Base-by-base conservation (phyloP, 2,888 invertebrate genomes). In the Apoderus coryli region DNA sequence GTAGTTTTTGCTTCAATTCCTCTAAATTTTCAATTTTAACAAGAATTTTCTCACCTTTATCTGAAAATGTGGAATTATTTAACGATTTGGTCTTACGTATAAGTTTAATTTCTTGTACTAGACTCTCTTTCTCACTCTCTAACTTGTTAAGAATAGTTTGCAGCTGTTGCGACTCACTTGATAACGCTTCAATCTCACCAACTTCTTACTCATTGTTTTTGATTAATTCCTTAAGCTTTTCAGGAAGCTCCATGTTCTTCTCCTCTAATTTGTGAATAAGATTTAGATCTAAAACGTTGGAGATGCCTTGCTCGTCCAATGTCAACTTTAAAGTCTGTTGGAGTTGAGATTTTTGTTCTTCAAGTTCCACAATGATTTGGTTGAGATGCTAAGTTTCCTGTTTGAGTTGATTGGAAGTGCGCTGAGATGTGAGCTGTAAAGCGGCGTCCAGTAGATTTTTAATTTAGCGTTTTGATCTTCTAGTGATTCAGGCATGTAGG, bases 391-490 rank as follows among this genome's bases (percentile, higher is more conserved):
- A 25, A 0, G 40, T 32, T 29, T 44, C 44, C n/a, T 25, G 19
- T 27, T 36, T 25, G 4, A 44, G 27, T 24, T 32, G 23, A 4
- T 36, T 36, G 1, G 29, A 24, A 3, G 33, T 25, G 14, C 44
- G n/a, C 12, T 43, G 34, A 9, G 29, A 31, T 14, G 43, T 35
- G 9, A 47, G 33, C 10, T 46, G 42, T 4, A 44, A 14, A 2
- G 46, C 42, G 2, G 40, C 31, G 9, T 38, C 31, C 10, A 47
- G 33, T 4, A 47, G 35, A 19, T 31, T 40, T 19, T 38, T 4
- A 47, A 36, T 30, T 44, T 43, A 5, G 30, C 12, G 19, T 47
- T 47, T 29, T 44, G 44, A 22, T 41, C 40, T 37, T 46, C 43
- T 4, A 46, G 38, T 25, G n/a, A n/a, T n/a, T n/a, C n/a, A n/a